phyloP scores from a whole-genome alignment of 2,113 vertebrate species.

The Trichomycterus rosablanca region DNA sequence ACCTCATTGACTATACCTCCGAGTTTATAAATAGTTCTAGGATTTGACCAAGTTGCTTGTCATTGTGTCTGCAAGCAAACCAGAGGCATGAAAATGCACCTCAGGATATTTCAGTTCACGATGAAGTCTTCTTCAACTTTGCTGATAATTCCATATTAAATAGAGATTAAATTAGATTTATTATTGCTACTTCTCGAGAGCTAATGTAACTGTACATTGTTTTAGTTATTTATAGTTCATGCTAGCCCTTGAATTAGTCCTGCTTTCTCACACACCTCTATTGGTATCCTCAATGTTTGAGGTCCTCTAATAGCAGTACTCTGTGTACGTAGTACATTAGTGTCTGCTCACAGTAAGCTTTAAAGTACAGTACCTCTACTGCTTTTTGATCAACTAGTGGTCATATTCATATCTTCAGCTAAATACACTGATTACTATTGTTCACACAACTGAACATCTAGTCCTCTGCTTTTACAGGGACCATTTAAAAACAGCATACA shows the following conservation, averaged over 20 bases:
- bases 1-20: slow-evolving; percentile 26
- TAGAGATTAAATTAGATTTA: background rate
- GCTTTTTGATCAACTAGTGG: slow-evolving; percentile 40
- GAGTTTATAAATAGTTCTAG: background rate
- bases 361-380: slow-evolving; percentile 39
- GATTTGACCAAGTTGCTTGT: slow-evolving; percentile 10
- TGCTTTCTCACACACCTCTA: slow-evolving; percentile 10
- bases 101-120: background rate
- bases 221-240: background rate
- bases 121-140: background rate
- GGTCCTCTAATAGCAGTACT: slow-evolving; percentile 8
- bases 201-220: background rate
- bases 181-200: background rate
- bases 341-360: slow-evolving; percentile 19
- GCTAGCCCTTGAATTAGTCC: slow-evolving; percentile 5
- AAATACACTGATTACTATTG: slow-evolving; percentile 1
- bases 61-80: background rate
- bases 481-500: background rate
- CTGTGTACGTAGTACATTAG: slow-evolving; percentile 21
- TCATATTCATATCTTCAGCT: background rate
- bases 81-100: background rate
- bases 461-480: background rate
- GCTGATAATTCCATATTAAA: background rate
- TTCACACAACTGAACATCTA: background rate
- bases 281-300: slow-evolving; percentile 31